Conservation (phyloP, 2,888 invertebrate species). For the Cataglyphis rosenhaueri region DNA sequence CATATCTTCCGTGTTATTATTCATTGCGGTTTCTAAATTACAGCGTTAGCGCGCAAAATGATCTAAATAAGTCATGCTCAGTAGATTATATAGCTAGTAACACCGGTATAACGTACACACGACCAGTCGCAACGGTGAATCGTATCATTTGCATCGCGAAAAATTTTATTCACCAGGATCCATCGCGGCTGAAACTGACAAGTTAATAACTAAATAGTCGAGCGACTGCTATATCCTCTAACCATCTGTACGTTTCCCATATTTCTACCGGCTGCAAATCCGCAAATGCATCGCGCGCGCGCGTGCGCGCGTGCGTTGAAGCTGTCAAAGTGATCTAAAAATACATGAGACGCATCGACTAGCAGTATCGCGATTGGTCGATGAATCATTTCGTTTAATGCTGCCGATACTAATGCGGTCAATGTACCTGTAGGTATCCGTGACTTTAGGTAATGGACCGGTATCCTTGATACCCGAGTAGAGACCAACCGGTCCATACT, state of each 20-base stretch:
- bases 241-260: constrained; percentile 44
- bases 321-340: constrained; percentile 35
- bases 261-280: constrained; percentile 20
- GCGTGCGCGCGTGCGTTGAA: constrained; percentile 1
- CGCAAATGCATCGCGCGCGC: constrained; percentile 9
- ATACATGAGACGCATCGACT: constrained; percentile 41
- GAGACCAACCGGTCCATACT: background rate
- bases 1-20: constrained; percentile 31
- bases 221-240: constrained; percentile 44
- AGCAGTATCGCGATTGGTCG: constrained; percentile 26
- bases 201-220: constrained; percentile 39
- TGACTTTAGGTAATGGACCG: constrained; percentile 5
- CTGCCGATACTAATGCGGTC: constrained; percentile 19
- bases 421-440: background rate
- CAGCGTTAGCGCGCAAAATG: constrained; percentile 51
- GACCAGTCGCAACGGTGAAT: constrained; percentile 44
- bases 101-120: constrained; percentile 47
- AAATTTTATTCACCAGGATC: constrained; percentile 46
- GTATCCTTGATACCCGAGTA: background rate
- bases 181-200: constrained; percentile 46
- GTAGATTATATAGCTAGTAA: constrained; percentile 49
- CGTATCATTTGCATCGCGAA: constrained; percentile 54
- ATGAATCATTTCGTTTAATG: constrained; percentile 32
- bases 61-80: constrained; percentile 55
- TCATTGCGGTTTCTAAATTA: constrained; percentile 53